A percentile compares a stretch with the other conserved stretches of the same genome.
These are phyloP conservation scores for Phrynocephalus vlangalii DNA, from an alignment of 2,797 vertebrate genomes.

Conservation along the genomic window DNA sequence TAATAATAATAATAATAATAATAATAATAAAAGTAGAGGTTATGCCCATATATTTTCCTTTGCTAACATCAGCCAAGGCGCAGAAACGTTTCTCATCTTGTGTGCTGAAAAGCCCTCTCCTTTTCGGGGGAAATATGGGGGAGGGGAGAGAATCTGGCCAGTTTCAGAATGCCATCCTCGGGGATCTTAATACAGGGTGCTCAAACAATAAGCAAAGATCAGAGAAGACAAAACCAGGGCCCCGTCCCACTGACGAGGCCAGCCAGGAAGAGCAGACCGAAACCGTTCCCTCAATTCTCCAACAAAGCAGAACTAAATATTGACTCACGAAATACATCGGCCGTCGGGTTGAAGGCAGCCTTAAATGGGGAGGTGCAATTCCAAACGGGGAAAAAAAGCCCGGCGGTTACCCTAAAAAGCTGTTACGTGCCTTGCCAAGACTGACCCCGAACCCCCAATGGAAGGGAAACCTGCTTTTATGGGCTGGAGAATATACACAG, in stretches of 20 bases:
- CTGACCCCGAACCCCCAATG: constrained; percentile 15
- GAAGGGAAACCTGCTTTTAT: not conserved
- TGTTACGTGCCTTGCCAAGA: constrained; percentile 4
- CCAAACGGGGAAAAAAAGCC: too few relatives aligned
- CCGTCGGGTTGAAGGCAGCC: not conserved
- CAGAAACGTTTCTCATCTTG: too few relatives aligned
- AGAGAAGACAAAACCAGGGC: constrained; percentile 47
- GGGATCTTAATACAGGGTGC: too few relatives aligned
- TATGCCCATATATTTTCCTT: constrained; percentile 8
- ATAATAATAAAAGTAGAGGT: constrained; percentile 1
- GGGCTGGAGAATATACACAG: not conserved
- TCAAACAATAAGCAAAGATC: constrained; percentile 23
- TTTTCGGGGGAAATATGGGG: too few relatives aligned
- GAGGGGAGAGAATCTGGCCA: too few relatives aligned
- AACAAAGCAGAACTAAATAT: constrained; percentile 50
- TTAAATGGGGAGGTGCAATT: constrained; percentile 17
- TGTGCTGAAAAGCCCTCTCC: too few relatives aligned
- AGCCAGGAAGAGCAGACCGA: not conserved
- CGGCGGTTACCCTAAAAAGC: not conserved
- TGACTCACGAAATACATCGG: constrained; percentile 39
- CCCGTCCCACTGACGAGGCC: not conserved
- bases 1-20: too few relatives aligned
- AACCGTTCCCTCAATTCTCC: constrained; percentile 24
- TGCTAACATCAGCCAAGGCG: too few relatives aligned
- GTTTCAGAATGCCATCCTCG: too few relatives aligned